phyloP scores from a whole-genome alignment of 2,888 invertebrate species.

The Cyrtodaria siliqua region DNA sequence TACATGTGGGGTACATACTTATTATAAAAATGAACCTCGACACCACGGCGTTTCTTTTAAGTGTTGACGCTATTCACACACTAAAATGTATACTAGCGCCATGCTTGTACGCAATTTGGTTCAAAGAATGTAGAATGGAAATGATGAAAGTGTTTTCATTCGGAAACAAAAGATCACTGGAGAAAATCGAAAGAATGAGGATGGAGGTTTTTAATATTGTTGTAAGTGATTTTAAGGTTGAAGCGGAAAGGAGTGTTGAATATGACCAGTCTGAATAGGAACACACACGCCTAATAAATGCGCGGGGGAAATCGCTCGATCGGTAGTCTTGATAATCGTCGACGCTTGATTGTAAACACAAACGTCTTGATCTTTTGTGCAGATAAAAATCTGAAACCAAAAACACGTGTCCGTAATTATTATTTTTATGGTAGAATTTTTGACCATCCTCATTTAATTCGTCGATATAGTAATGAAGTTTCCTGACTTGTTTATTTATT shows the following conservation, averaged over 20 bases:
- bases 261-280: too few relatives aligned
- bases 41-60: not conserved
- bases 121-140: conserved; percentile 10
- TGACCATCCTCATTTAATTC: too few relatives aligned
- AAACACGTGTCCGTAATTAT: too few relatives aligned
- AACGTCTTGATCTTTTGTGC: too few relatives aligned
- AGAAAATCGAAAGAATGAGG: conserved; percentile 18
- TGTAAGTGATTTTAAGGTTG: not conserved
- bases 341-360: too few relatives aligned
- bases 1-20: conserved; percentile 13
- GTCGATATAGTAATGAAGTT: too few relatives aligned
- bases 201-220: conserved; percentile 18
- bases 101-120: conserved; percentile 18
- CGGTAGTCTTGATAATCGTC: too few relatives aligned
- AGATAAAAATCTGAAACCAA: too few relatives aligned
- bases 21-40: conserved; percentile 17
- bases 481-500: too few relatives aligned
- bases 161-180: not conserved
- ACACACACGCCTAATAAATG: too few relatives aligned
- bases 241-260: not conserved
- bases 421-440: too few relatives aligned
- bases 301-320: too few relatives aligned
- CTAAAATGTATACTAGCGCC: conserved; percentile 11
- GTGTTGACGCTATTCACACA: conserved; percentile 4
- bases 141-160: conserved; percentile 15